Base-by-base conservation (phyloP, 2,797 vertebrate species). In the Scarus forsteni region DNA sequence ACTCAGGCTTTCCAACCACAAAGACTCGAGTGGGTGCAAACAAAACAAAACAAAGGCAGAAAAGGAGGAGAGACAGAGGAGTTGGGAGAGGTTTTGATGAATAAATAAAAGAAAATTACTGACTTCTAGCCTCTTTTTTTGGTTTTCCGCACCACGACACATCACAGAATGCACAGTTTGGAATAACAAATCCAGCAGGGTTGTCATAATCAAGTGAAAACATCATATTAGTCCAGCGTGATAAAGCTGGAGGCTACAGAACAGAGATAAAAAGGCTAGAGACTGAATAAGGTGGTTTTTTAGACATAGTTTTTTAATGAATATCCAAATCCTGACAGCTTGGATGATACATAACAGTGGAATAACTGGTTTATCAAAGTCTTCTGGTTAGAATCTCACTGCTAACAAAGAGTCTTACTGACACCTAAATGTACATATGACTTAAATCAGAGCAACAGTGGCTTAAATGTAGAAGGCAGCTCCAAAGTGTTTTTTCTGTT, bases 1-100 rank as follows among this genome's bases (percentile, higher is more conserved):
- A 77, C 66, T 77, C 73, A 72, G 54, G 59, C 45, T 86, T 84
- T 85, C 78, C 79, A 85, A 82, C 84, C 74, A 81, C 84, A 85
- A 74, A 69, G 70, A 73, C 67, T 71, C 13, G 66, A 81, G 68
- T 73, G 76, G 65, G 46, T 77, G 67, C 73, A 81, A 80, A 73
- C 43, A 70, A 75, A 81, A 68, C 59, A 68, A 72, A 67, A 66
- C 62, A 79, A 64, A 67, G 68, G 70, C 76, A 64, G 48, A 73
- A 76, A 78, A 40, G 42, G 48, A 74, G 46, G 1, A 3, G n/a
- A 68, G 35, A 66, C 70, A 16, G 63, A 44, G 7, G 52, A 73
- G 45, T 9, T 67, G 44, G 64, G 35, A 66, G 54, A 60, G 65
- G 46, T 70, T 79, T 57, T 80, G 44, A 59, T 76, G 57, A 72